phyloP scores from a whole-genome alignment of 2,113 vertebrate genomes.

The Dolichallabes microphthalmus region DNA sequence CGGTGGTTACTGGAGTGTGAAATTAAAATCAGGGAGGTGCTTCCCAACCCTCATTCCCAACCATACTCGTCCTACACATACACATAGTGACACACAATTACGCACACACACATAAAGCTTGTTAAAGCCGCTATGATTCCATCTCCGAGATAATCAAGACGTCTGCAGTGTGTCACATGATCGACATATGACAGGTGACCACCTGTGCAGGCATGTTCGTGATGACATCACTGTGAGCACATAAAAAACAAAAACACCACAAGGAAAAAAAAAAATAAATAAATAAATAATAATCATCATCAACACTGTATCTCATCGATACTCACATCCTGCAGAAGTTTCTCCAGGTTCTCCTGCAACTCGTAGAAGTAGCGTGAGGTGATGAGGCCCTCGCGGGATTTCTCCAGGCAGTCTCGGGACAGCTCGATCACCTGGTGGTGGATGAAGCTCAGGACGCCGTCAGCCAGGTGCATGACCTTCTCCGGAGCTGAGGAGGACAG shows the following conservation, averaged over 20 bases:
- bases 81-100: slow-evolving; percentile 3
- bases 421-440: slow-evolving; percentile 96
- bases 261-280: no score
- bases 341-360: slow-evolving; percentile 95
- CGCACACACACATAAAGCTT: slow-evolving; percentile 57
- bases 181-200: slow-evolving; percentile 47
- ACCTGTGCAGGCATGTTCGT: background rate
- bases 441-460: slow-evolving; percentile 94
- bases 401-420: slow-evolving; percentile 93
- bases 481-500: slow-evolving; percentile 84
- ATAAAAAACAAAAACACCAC: background rate
- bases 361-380: slow-evolving; percentile 98
- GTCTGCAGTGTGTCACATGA: slow-evolving; percentile 39
- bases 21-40: slow-evolving; percentile 81
- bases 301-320: background rate
- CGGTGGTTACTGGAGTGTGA: slow-evolving; percentile 76
- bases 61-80: slow-evolving; percentile 41
- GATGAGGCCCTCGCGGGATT: slow-evolving; percentile 89
- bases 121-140: slow-evolving; percentile 58
- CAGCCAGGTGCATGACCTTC: slow-evolving; percentile 85
- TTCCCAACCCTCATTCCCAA: slow-evolving; percentile 19
- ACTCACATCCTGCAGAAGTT: slow-evolving; percentile 96
- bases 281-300: no score
- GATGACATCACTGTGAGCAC: slow-evolving; percentile 51
- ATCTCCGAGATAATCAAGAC: slow-evolving; percentile 76